A percentile compares a stretch with the other conserved stretches of the same genome.
These are phyloP conservation scores for Mus musculus DNA, from an alignment of 2,113 vertebrate species.

Conservation along the genomic window GRCm39 chr12:55659001-55659500, in stretches of 20 bases:
- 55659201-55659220: slow-evolving; percentile 15
- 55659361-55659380: slow-evolving; percentile 89
- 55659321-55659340: slow-evolving; percentile 62
- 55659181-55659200: background rate
- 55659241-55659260: slow-evolving; percentile 50
- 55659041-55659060: slow-evolving; percentile 39
- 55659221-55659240: slow-evolving; percentile 54
- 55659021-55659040: slow-evolving; percentile 73
- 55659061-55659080: slow-evolving; percentile 62
- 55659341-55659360: slow-evolving; percentile 74
- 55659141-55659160: slow-evolving; percentile 45
- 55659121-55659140: slow-evolving; percentile 59
- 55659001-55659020: slow-evolving; percentile 90
- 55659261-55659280: slow-evolving; percentile 64
- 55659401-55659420: slow-evolving; percentile 87
- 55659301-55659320: slow-evolving; percentile 52
- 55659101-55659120: slow-evolving; percentile 22
- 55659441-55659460: slow-evolving; percentile 97
- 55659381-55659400: slow-evolving; percentile 66
- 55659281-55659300: slow-evolving; percentile 70
- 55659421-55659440: slow-evolving; percentile 93
- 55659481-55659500: slow-evolving; percentile 97
- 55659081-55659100: slow-evolving; percentile 62
- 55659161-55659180: slow-evolving; percentile 39
- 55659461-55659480: slow-evolving; percentile 97